A percentile compares a stretch with the other conserved stretches of the same genome.
Evolutionary conservation across 2,888 invertebrate genomes (phyloP).

Genomic region (Capitulum mitella): DNA sequence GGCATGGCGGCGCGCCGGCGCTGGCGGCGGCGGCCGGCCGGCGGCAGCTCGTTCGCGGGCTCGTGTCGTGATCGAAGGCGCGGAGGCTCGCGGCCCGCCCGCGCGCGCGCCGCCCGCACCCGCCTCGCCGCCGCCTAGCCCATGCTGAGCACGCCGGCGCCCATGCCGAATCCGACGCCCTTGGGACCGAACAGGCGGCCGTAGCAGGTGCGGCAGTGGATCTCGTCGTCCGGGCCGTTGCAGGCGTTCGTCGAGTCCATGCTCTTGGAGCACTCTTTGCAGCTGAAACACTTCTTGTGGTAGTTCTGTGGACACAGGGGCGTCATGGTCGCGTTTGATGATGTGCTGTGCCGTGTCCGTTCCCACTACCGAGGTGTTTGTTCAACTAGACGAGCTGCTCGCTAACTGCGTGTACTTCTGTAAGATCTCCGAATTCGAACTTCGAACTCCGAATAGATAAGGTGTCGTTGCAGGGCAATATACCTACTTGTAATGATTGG

Average conservation of each 20-base stretch:
- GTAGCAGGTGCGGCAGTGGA: slow-evolving; percentile 87
- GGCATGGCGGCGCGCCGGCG: not conserved
- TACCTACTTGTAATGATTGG: too few relatives aligned
- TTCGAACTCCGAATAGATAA: too few relatives aligned
- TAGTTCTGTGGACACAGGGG: slow-evolving; percentile 42
- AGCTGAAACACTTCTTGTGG: slow-evolving; percentile 89
- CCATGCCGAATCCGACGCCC: slow-evolving; percentile 81
- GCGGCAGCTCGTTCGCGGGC: not conserved
- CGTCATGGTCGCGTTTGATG: too few relatives aligned
- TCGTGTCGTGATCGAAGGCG: not conserved
- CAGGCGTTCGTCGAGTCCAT: slow-evolving; percentile 83
- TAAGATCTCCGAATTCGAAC: too few relatives aligned
- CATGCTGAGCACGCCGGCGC: slow-evolving; percentile 67
- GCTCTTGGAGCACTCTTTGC: slow-evolving; percentile 76
- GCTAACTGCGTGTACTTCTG: too few relatives aligned
- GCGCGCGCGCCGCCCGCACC: not conserved
- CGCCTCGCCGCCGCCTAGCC: not conserved
- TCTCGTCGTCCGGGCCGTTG: slow-evolving; percentile 86
- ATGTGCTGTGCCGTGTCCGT: too few relatives aligned
- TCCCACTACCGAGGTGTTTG: too few relatives aligned
- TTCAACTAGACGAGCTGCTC: too few relatives aligned
- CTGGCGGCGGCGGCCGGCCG: not conserved
- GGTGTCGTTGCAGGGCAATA: too few relatives aligned
- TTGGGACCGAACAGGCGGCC: slow-evolving; percentile 58
- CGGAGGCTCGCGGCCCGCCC: not conserved